A percentile compares a stretch with the other conserved stretches of the same genome.
phyloP scores from a whole-genome alignment of 2,888 invertebrate genomes.

The Elysia crispata region DNA sequence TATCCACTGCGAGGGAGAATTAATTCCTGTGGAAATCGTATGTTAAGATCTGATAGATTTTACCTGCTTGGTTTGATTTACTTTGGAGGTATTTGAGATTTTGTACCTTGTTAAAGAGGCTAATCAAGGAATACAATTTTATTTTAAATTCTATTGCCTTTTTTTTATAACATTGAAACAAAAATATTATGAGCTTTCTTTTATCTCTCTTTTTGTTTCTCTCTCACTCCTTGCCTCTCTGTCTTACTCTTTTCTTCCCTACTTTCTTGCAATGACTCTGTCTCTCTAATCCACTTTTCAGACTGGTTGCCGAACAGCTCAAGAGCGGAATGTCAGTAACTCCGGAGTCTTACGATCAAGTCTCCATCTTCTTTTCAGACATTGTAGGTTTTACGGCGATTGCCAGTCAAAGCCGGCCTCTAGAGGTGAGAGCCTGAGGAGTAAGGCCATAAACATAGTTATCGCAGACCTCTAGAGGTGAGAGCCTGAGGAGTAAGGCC shows the following conservation, averaged over 20 bases:
- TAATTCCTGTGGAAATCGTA: not conserved
- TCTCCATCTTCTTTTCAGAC: constrained; percentile 75
- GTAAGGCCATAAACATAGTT: too few relatives aligned
- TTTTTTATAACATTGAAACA: constrained; percentile 71
- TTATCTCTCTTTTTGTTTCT: not conserved
- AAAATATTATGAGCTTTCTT: constrained; percentile 58
- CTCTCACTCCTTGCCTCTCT: constrained; percentile 34
- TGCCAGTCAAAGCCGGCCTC: too few relatives aligned
- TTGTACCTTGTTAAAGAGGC: constrained; percentile 73
- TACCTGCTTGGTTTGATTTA: too few relatives aligned
- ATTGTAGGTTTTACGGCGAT: constrained; percentile 74
- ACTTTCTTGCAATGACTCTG: not conserved
- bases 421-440: too few relatives aligned
- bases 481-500: too few relatives aligned
- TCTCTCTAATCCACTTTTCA: not conserved
- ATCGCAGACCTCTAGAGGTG: too few relatives aligned
- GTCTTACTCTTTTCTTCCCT: not conserved
- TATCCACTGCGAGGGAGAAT: too few relatives aligned
- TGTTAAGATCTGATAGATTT: constrained; percentile 61
- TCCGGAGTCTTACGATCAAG: constrained; percentile 70
- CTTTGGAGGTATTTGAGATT: constrained; percentile 69
- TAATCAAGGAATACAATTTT: constrained; percentile 73
- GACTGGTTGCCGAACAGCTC: constrained; percentile 70
- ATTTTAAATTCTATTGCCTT: constrained; percentile 71
- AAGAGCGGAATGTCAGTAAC: constrained; percentile 69